Conservation (phyloP, 1,140 invertebrate genomes). For the Drosophila parabipectinata region DNA sequence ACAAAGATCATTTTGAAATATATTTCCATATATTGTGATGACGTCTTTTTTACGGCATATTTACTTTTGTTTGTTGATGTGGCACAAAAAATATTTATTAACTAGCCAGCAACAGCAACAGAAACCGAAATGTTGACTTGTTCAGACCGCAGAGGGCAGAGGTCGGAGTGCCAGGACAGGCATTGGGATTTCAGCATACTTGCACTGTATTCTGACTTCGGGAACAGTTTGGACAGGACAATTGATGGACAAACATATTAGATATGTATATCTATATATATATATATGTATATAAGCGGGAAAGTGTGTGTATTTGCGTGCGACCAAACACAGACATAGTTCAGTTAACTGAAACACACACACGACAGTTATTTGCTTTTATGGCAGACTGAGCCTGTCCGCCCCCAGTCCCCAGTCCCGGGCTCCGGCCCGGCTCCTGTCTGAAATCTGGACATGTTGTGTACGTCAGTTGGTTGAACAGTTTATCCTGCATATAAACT, state of each 20-base stretch:
- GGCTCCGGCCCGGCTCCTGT: no score
- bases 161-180: constrained; percentile 15
- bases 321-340: constrained; percentile 36
- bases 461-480: constrained; percentile 76
- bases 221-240: constrained; percentile 43
- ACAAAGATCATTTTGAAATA: constrained; percentile 50
- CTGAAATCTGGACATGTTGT: constrained; percentile 52
- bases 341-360: constrained; percentile 58
- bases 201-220: constrained; percentile 29
- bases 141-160: constrained; percentile 15
- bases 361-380: constrained; percentile 78
- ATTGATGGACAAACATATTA: constrained; percentile 64
- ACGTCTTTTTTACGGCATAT: constrained; percentile 39
- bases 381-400: constrained; percentile 60
- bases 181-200: constrained; percentile 44
- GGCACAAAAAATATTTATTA: constrained; percentile 56
- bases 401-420: not conserved
- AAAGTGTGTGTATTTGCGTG: constrained; percentile 4
- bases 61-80: constrained; percentile 39
- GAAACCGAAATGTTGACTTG: constrained; percentile 36
- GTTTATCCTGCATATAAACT: constrained; percentile 79
- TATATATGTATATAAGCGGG: not conserved
- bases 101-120: constrained; percentile 15
- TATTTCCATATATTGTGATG: constrained; percentile 34
- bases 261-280: constrained; percentile 28